Conservation (phyloP, 1,140 invertebrate species). For the Zaprionus tsacasi region DNA sequence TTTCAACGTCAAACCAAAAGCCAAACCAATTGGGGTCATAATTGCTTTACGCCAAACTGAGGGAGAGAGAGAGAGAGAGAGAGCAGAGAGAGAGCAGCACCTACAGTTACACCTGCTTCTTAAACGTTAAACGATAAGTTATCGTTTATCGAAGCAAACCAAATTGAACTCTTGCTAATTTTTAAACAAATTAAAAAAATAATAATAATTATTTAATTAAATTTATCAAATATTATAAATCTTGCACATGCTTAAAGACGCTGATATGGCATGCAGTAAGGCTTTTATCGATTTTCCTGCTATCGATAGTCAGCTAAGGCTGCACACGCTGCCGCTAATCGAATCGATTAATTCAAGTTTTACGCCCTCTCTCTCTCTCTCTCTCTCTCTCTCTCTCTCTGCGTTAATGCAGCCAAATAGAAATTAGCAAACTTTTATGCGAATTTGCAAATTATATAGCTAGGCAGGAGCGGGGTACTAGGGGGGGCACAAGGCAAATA, state of each 20-base stretch:
- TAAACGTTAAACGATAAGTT: constrained; percentile 6
- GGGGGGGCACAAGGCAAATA: constrained; percentile 2
- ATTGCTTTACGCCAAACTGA: constrained; percentile 70
- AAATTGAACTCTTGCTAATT: too few relatives aligned
- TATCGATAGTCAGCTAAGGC: background rate
- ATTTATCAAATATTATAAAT: too few relatives aligned
- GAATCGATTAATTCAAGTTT: background rate
- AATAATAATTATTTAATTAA: too few relatives aligned
- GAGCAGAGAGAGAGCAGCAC: background rate
- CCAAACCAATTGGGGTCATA: constrained; percentile 77
- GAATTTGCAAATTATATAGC: background rate
- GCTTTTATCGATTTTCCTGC: too few relatives aligned
- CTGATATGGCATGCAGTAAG: too few relatives aligned
- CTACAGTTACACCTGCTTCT: constrained; percentile 18
- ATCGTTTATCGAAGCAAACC: background rate
- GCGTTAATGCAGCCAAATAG: background rate
- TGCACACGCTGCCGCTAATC: background rate
- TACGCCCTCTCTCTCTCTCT: background rate
- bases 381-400: too few relatives aligned
- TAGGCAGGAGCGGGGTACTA: background rate
- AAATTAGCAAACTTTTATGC: constrained; percentile 4
- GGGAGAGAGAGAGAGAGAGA: background rate
- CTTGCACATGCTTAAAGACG: too few relatives aligned
- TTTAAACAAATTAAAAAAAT: background rate
- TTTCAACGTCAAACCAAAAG: constrained; percentile 27